Conservation (phyloP, 2,888 invertebrate genomes). For the Tachina fera region DNA sequence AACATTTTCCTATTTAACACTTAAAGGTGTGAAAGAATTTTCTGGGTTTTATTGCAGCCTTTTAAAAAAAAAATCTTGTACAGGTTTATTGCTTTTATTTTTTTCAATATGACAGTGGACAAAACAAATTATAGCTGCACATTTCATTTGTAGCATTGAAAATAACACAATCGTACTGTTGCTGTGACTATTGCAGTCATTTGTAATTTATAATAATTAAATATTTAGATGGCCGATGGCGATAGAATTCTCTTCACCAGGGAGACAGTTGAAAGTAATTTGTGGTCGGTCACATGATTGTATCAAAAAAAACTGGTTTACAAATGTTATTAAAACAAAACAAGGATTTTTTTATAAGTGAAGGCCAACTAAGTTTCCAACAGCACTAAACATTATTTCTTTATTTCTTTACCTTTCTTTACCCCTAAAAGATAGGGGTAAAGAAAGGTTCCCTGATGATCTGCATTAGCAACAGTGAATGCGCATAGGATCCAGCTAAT, state of each 20-base stretch:
- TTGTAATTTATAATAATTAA: conserved; percentile 40
- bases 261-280: not conserved
- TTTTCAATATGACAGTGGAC: conserved; percentile 23
- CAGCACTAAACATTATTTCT: too few species aligned
- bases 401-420: too few species aligned
- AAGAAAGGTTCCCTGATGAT: too few species aligned
- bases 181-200: conserved; percentile 6
- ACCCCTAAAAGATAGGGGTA: too few species aligned
- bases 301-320: not conserved
- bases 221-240: conserved; percentile 26
- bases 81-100: conserved; percentile 30
- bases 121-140: conserved; percentile 39
- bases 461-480: too few species aligned
- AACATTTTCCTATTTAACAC: not conserved
- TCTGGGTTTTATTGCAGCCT: not conserved
- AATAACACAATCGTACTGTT: not conserved
- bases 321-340: too few species aligned
- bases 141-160: conserved; percentile 13
- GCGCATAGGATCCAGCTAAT: too few species aligned
- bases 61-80: not conserved
- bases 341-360: too few species aligned
- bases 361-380: too few species aligned
- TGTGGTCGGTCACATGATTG: conserved; percentile 18
- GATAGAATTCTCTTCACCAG: not conserved
- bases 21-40: conserved; percentile 11